These are phyloP conservation scores for Podarcis muralis DNA, from an alignment of 2,113 vertebrate species.

Conservation along the genomic window DNA sequence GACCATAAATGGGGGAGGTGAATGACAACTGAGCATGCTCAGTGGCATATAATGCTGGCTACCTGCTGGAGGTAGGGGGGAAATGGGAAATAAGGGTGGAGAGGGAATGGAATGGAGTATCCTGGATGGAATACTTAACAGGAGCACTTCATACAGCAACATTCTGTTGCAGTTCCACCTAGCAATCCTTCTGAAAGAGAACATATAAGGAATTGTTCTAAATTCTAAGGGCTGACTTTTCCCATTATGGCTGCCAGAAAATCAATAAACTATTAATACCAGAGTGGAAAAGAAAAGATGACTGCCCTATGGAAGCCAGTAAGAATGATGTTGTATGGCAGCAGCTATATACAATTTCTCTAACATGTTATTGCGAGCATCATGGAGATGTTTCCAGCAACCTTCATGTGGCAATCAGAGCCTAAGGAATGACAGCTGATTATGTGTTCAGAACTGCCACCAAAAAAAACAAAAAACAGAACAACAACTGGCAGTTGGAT, in stretches of 20 bases:
- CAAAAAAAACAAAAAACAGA: background rate
- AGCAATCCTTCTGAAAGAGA: background rate
- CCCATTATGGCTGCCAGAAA: background rate
- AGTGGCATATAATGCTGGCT: background rate
- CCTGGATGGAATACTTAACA: background rate
- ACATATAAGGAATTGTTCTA: background rate
- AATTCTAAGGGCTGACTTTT: background rate
- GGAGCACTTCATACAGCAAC: background rate
- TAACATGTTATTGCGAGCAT: background rate
- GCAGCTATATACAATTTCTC: background rate
- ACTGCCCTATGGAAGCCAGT: background rate
- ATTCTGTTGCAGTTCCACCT: background rate
- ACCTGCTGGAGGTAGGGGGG: background rate
- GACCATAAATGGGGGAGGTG: background rate
- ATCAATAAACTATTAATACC: slow-evolving; percentile 8
- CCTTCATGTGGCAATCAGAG: background rate
- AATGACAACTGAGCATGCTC: background rate
- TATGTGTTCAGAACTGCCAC: background rate
- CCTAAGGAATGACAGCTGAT: background rate
- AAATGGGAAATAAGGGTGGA: background rate
- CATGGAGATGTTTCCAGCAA: background rate
- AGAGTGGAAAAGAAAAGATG: too few species aligned
- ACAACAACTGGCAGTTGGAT: background rate
- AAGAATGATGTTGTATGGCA: background rate
- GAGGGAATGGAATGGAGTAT: background rate